These are phyloP conservation scores for Scortum barcoo DNA, from an alignment of 2,113 vertebrate species.

Conservation along the genomic window DNA sequence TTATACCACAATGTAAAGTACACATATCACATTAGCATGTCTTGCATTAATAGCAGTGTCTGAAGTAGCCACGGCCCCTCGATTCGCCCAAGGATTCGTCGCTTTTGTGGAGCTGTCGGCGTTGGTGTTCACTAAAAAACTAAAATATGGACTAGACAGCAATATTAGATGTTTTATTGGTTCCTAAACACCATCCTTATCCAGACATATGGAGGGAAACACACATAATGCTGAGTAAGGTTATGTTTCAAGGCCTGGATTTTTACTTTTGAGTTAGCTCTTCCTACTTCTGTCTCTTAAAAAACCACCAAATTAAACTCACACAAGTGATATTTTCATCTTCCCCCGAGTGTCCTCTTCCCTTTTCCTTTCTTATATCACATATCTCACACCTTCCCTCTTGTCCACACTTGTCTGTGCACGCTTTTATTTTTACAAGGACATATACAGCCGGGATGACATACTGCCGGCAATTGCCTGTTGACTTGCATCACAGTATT, in stretches of 20 bases:
- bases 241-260: background rate
- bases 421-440: conserved; percentile 77
- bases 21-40: too few species aligned
- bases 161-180: background rate
- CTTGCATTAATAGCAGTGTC: too few species aligned
- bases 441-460: conserved; percentile 70
- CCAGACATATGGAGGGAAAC: background rate
- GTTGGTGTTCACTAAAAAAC: background rate
- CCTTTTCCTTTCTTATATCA: conserved; percentile 41
- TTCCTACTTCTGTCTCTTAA: background rate
- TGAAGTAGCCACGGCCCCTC: too few species aligned
- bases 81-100: background rate
- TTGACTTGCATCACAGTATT: conserved; percentile 48
- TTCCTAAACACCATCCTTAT: background rate
- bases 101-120: background rate
- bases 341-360: background rate
- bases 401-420: conserved; percentile 56
- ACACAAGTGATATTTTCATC: conserved; percentile 29
- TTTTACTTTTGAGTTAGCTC: background rate
- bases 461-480: conserved; percentile 58
- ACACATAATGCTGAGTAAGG: background rate
- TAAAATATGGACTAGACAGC: background rate
- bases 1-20: too few species aligned
- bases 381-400: conserved; percentile 50
- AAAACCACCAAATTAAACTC: conserved; percentile 30